Evolutionary conservation across 1,140 invertebrate genomes (phyloP).

Genomic region (Heliconius nattereri): DNA sequence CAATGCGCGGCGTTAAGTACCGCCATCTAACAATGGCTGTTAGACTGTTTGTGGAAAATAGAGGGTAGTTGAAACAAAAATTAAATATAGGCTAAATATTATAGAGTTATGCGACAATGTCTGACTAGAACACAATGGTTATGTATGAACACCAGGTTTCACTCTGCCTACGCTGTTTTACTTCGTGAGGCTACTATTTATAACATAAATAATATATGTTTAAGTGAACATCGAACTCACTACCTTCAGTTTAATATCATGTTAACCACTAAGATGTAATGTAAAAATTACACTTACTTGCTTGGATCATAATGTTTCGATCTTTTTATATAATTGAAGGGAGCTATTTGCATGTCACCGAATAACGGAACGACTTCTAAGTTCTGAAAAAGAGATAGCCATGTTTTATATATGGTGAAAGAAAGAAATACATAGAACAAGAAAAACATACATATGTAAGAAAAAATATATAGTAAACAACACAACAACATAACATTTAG

Average conservation of each 20-base stretch:
- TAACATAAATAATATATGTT: too few species aligned
- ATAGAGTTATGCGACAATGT: too few species aligned
- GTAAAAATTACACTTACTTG: slow-evolving; percentile 73
- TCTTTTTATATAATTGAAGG: slow-evolving; percentile 98
- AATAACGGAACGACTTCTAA: slow-evolving; percentile 99
- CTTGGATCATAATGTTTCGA: slow-evolving; percentile 96
- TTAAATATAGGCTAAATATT: too few species aligned
- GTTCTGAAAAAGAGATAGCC: slow-evolving; percentile 81
- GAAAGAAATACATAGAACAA: neutral
- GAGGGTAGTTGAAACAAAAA: too few species aligned
- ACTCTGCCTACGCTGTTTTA: too few species aligned
- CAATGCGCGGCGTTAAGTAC: neutral
- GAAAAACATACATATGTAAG: too few species aligned
- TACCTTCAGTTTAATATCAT: neutral
- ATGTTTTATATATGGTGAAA: neutral
- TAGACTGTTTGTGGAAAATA: too few species aligned
- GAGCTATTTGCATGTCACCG: slow-evolving; percentile 99
- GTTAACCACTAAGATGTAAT: neutral
- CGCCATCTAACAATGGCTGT: neutral
- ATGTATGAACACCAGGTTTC: too few species aligned
- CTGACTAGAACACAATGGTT: too few species aligned
- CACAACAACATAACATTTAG: too few species aligned
- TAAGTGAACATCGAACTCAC: neutral
- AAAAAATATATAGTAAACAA: too few species aligned
- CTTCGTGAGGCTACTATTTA: too few species aligned